These are phyloP conservation scores for Dione juno DNA, from an alignment of 2,888 invertebrate genomes.

Conservation along the genomic window DNA sequence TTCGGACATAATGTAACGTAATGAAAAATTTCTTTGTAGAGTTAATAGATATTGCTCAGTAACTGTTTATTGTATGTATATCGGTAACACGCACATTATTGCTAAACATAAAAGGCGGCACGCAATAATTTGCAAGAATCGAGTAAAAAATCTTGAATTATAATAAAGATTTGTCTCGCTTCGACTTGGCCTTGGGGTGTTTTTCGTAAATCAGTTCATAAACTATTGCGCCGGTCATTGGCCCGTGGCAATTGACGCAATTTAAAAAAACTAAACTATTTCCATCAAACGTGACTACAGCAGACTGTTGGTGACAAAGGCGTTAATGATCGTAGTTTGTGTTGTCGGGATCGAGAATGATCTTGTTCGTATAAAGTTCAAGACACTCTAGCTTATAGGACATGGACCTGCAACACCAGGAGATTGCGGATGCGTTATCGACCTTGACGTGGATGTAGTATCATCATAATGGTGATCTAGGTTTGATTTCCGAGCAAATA, in stretches of 20 bases:
- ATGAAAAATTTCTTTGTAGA: conserved; percentile 36
- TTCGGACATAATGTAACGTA: conserved; percentile 17
- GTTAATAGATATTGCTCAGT: conserved; percentile 38
- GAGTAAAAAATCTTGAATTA: conserved; percentile 61
- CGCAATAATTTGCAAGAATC: conserved; percentile 64
- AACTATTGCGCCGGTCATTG: conserved; percentile 66
- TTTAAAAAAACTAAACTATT: conserved; percentile 10
- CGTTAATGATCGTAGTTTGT: neutral
- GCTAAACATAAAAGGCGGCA: conserved; percentile 57
- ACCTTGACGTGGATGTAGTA: no score
- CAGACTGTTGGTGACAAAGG: neutral
- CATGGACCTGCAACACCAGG: no score
- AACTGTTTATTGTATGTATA: conserved; percentile 26
- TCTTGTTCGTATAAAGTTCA: neutral
- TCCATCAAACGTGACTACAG: conserved; percentile 17
- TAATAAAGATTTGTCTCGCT: conserved; percentile 77
- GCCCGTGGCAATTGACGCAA: conserved; percentile 58
- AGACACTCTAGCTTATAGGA: neutral
- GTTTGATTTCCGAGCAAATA: no score
- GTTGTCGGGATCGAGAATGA: neutral
- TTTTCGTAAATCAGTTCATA: conserved; percentile 69
- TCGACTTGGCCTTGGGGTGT: conserved; percentile 69
- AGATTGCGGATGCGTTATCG: no score
- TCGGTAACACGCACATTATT: conserved; percentile 62
- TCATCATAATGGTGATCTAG: no score